Percentiles rank a stretch among this genome's conserved stretches.
phyloP scores from a whole-genome alignment of 2,113 vertebrate species.

The Erythrolamprus reginae region DNA sequence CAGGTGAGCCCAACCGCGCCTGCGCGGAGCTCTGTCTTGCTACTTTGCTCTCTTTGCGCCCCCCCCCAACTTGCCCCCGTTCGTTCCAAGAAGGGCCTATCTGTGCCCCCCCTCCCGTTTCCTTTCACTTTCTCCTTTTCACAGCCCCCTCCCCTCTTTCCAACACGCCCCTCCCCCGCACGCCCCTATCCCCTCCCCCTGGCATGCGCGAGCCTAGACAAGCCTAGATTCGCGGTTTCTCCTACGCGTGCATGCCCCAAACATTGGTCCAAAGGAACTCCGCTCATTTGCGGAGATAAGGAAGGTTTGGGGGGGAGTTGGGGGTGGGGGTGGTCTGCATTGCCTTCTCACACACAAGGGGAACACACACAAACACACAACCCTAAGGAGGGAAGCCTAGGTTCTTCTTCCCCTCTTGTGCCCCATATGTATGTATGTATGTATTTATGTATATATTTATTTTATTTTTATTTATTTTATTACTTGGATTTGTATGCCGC shows the following conservation, averaged over 20 bases:
- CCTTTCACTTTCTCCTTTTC: neutral
- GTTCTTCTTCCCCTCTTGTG: neutral
- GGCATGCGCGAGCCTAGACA: neutral
- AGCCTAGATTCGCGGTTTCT: neutral
- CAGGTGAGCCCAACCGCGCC: slow-evolving; percentile 30
- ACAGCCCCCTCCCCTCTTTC: neutral
- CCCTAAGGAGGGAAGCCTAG: neutral
- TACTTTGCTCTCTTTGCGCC: too few species aligned
- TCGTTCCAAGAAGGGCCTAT: too few species aligned
- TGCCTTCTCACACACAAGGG: neutral
- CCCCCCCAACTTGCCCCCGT: too few species aligned
- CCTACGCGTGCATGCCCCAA: neutral
- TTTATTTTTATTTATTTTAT: too few species aligned
- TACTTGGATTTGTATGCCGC: too few species aligned
- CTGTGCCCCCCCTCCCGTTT: too few species aligned
- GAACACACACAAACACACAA: too few species aligned
- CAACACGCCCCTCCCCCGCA: neutral
- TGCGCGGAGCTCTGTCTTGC: neutral
- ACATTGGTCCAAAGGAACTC: neutral
- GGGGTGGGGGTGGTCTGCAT: neutral
- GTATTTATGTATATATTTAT: too few species aligned
- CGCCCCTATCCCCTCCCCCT: neutral
- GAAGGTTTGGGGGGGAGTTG: neutral
- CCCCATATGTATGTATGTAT: too few species aligned
- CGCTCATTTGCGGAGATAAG: neutral